These are phyloP conservation scores for Thecocarcelia acutangulata DNA, from an alignment of 2,888 invertebrate species.

Conservation along the genomic window DNA sequence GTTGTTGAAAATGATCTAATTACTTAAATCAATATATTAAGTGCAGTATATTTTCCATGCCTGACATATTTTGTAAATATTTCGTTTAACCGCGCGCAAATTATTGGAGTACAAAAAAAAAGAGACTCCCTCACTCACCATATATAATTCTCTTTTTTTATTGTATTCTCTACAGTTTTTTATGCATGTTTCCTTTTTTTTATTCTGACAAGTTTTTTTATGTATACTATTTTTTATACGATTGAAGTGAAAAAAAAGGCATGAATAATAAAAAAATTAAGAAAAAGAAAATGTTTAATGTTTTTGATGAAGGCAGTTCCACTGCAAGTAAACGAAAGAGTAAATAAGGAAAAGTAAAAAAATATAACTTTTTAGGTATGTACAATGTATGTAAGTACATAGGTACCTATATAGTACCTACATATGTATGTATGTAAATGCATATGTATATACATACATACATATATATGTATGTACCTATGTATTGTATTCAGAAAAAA, in stretches of 20 bases:
- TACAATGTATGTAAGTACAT: not conserved
- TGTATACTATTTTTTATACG: slow-evolving; percentile 79
- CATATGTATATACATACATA: not conserved
- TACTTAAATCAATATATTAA: no score
- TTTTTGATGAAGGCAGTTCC: slow-evolving; percentile 55
- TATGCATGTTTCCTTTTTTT: slow-evolving; percentile 53
- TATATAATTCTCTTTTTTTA: slow-evolving; percentile 64
- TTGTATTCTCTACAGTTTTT: slow-evolving; percentile 47
- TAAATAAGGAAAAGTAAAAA: slow-evolving; percentile 21
- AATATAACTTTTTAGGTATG: slow-evolving; percentile 23
- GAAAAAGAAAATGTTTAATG: slow-evolving; percentile 54
- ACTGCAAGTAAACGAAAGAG: slow-evolving; percentile 42
- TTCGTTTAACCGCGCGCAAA: slow-evolving; percentile 62
- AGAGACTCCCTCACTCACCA: slow-evolving; percentile 64
- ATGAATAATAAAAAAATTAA: slow-evolving; percentile 54
- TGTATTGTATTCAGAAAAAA: no score
- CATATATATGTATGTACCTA: slow-evolving; percentile 5
- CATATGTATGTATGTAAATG: not conserved
- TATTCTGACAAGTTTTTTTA: slow-evolving; percentile 72
- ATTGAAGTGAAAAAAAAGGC: slow-evolving; percentile 55
- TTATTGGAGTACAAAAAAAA: slow-evolving; percentile 44
- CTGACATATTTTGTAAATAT: slow-evolving; percentile 4
- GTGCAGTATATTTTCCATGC: slow-evolving; percentile 1
- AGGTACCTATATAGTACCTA: slow-evolving; percentile 5
- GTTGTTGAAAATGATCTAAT: no score